Percentiles rank a stretch among this genome's conserved stretches.
These are phyloP conservation scores for Hanleya hanleyi DNA, from an alignment of 2,888 invertebrate genomes.

Conservation along the genomic window DNA sequence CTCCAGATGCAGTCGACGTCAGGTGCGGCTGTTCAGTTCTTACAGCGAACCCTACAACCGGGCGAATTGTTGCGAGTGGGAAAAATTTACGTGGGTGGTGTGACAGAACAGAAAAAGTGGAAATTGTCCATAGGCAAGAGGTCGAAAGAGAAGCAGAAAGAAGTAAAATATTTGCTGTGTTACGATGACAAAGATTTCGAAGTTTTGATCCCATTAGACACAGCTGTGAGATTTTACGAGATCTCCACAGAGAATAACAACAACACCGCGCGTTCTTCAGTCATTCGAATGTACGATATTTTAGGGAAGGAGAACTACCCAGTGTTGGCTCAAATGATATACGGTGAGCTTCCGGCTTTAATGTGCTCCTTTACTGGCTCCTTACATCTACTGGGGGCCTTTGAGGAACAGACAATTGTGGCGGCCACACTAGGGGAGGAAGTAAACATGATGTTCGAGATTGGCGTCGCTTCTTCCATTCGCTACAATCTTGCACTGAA, in stretches of 20 bases:
- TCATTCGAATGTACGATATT: constrained; percentile 18
- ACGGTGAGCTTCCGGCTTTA: constrained; percentile 46
- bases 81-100: background rate
- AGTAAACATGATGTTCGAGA: constrained; percentile 41
- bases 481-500: constrained; percentile 49
- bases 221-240: constrained; percentile 41
- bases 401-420: constrained; percentile 47
- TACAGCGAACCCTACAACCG: constrained; percentile 25
- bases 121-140: background rate
- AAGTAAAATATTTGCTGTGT: constrained; percentile 30
- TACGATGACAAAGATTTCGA: constrained; percentile 48
- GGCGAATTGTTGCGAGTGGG: constrained; percentile 31
- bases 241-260: constrained; percentile 16
- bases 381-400: constrained; percentile 37
- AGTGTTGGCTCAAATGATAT: constrained; percentile 38
- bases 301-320: constrained; percentile 35
- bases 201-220: constrained; percentile 38
- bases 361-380: constrained; percentile 43
- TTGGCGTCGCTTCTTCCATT: constrained; percentile 41
- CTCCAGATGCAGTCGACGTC: constrained; percentile 19
- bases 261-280: background rate
- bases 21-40: constrained; percentile 23
- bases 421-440: constrained; percentile 43
- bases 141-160: background rate
- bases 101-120: background rate